A percentile compares a stretch with the other conserved stretches of the same genome.
phyloP scores from a whole-genome alignment of 1,140 invertebrate genomes.

The Anthonomus grandis region DNA sequence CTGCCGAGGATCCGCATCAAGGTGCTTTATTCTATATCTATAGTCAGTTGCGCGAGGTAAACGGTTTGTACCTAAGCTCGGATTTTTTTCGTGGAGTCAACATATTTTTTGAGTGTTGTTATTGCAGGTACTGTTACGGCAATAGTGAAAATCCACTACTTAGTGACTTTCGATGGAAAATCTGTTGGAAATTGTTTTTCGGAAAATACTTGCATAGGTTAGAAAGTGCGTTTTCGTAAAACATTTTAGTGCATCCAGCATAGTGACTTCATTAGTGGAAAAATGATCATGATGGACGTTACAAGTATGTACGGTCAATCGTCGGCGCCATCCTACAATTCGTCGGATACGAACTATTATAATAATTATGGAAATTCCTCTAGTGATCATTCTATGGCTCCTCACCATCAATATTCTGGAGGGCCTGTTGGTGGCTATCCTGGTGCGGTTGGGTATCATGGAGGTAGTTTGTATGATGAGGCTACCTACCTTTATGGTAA shows the following conservation, averaged over 20 bases:
- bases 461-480: conserved; percentile 40
- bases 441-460: conserved; percentile 11
- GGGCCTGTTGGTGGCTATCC: conserved; percentile 12
- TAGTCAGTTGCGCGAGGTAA: conserved; percentile 19
- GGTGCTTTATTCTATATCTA: conserved; percentile 7
- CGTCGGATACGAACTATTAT: conserved; percentile 52
- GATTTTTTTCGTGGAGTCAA: too few species aligned
- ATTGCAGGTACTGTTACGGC: too few species aligned
- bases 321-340: conserved; percentile 43
- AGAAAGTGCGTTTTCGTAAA: conserved; percentile 28
- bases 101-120: too few species aligned
- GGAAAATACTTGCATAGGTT: too few species aligned
- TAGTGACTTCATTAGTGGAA: too few species aligned
- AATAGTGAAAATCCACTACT: too few species aligned
- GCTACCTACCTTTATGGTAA: conserved; percentile 35
- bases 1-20: background rate
- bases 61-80: too few species aligned
- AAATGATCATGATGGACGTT: conserved; percentile 69
- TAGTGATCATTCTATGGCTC: conserved; percentile 15
- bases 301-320: conserved; percentile 60
- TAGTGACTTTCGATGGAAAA: too few species aligned
- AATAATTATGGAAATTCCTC: conserved; percentile 46
- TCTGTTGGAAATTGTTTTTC: too few species aligned
- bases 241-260: too few species aligned
- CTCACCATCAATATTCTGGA: conserved; percentile 17